phyloP scores from a whole-genome alignment of 1,140 invertebrate genomes.

The Drosophila yakuba region DNA sequence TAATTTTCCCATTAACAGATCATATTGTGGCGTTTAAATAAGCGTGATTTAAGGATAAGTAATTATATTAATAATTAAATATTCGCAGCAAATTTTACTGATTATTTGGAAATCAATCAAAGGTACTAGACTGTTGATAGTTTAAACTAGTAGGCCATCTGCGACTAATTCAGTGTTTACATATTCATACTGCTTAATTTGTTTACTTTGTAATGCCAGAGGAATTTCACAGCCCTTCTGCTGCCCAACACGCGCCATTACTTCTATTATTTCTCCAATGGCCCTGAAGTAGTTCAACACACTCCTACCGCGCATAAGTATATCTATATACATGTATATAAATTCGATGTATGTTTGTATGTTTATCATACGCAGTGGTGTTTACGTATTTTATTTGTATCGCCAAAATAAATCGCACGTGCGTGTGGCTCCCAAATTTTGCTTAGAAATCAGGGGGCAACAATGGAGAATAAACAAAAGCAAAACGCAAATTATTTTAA shows the following conservation, averaged over 20 bases:
- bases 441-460: constrained; percentile 11
- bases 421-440: constrained; percentile 39
- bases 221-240: constrained; percentile 1
- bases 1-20: constrained; percentile 1
- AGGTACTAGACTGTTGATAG: background rate
- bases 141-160: too few species aligned
- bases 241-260: constrained; percentile 8
- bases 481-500: constrained; percentile 44
- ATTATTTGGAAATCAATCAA: background rate
- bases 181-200: background rate
- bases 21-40: constrained; percentile 2
- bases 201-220: background rate
- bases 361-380: constrained; percentile 31
- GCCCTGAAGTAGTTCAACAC: constrained; percentile 78
- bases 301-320: constrained; percentile 38
- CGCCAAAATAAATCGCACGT: constrained; percentile 48
- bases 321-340: too few species aligned
- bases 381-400: constrained; percentile 15
- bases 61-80: background rate
- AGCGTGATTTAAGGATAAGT: background rate
- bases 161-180: too few species aligned
- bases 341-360: background rate
- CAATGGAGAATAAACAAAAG: constrained; percentile 45
- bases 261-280: constrained; percentile 32
- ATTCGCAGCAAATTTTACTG: background rate